These are phyloP conservation scores for Falcaria lacertinaria DNA, from an alignment of 2,888 invertebrate genomes.

Conservation along the genomic window DNA sequence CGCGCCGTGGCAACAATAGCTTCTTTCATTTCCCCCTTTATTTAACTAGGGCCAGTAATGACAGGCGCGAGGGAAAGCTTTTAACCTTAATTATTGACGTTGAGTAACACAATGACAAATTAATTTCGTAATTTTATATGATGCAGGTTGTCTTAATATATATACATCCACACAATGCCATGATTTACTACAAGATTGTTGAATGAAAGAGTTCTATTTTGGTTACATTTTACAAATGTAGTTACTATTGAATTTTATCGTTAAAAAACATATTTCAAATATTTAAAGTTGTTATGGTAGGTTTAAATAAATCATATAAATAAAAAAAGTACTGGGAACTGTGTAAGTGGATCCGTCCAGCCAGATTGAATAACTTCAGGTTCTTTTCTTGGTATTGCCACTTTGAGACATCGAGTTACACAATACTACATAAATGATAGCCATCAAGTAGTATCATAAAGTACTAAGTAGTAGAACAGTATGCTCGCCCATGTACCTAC, in stretches of 20 bases:
- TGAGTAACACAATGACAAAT: slow-evolving; percentile 18
- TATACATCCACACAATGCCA: too few relatives aligned
- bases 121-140: slow-evolving; percentile 4
- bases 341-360: slow-evolving; percentile 36
- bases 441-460: neutral
- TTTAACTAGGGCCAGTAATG: neutral
- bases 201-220: too few relatives aligned
- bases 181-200: too few relatives aligned
- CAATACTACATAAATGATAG: slow-evolving; percentile 24
- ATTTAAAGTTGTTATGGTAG: too few relatives aligned
- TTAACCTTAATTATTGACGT: slow-evolving; percentile 30
- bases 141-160: neutral
- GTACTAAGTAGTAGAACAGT: too few relatives aligned
- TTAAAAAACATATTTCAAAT: too few relatives aligned
- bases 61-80: slow-evolving; percentile 17
- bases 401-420: slow-evolving; percentile 31
- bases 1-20: neutral
- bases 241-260: too few relatives aligned
- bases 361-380: slow-evolving; percentile 27
- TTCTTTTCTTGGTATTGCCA: slow-evolving; percentile 48
- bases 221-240: too few relatives aligned
- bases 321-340: slow-evolving; percentile 10
- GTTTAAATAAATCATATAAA: too few relatives aligned
- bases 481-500: too few relatives aligned
- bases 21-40: neutral